Base-by-base conservation (phyloP, 2,888 invertebrate species). In the Brachyptera risi region DNA sequence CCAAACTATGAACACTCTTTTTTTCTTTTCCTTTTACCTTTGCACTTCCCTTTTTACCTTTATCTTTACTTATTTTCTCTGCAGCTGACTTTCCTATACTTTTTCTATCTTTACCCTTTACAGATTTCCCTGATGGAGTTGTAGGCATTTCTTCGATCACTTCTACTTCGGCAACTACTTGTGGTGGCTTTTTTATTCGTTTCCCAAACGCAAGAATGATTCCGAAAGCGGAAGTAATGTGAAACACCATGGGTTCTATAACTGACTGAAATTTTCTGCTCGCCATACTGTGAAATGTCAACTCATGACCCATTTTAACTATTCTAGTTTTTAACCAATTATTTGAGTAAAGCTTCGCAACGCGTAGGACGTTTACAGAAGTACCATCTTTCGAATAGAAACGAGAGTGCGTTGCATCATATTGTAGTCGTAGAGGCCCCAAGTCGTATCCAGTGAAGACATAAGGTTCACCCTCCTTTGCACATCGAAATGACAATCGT, bases 391-490 rank as follows among this genome's bases (percentile, higher is more conserved):
- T 44, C 1, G 72, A 70, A 15, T 60, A 54, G 59, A 72, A 72
- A 17, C 59, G 67, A 17, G 68, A 65, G n/a, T 49, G 65, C 1
- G 56, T 40, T 54, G 67, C 67, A 51, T 66, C 67, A 7, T 72
- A 62, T 56, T 73, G 71, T 31, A 73, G 65, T 38, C 70, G 65
- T 21, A 63, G 49, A 11, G 19, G 64, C 11, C 71, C 73, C 2
- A 74, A 66, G 63, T 74, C 71, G 50, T 73, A 74, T 9, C 71
- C 74, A 11, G 70, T 42, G 59, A 73, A 72, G 56, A 69, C 67
- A 26, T 64, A 66, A 49, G 66, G 51, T 17, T 66, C 64, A 4
- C 57, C 67, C 2, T 65, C 65, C 9, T 58, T 59, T 13, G 59
- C 61, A 17, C 50, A 65, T 9, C 60, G 40, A 24, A 58, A 27